Evolutionary conservation across 2,888 invertebrate genomes (phyloP).

Genomic region (Tigriopus californicus): DNA sequence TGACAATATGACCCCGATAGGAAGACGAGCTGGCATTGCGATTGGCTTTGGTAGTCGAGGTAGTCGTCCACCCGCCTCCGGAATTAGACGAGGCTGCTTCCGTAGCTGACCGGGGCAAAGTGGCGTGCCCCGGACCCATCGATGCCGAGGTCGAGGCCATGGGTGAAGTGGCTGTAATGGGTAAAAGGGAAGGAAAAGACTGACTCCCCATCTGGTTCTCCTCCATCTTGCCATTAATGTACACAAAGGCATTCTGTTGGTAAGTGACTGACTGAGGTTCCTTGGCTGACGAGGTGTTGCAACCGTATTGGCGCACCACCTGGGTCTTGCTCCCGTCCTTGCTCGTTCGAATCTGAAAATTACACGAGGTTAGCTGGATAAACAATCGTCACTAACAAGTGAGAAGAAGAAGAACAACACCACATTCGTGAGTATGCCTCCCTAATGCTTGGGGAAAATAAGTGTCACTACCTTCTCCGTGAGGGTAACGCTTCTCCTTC

Average conservation of each 20-base stretch:
- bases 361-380: background rate
- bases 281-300: slow-evolving; percentile 9
- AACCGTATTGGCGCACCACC: slow-evolving; percentile 10
- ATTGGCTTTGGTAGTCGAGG: background rate
- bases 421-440: no score
- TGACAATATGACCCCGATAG: slow-evolving; percentile 17
- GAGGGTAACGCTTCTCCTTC: slow-evolving; percentile 19
- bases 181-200: background rate
- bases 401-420: no score
- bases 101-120: background rate
- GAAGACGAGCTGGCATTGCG: background rate
- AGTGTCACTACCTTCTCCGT: slow-evolving; percentile 18
- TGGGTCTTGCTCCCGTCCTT: slow-evolving; percentile 11
- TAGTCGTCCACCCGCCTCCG: background rate
- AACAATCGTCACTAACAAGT: no score
- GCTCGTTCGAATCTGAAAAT: slow-evolving; percentile 8
- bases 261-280: slow-evolving; percentile 14
- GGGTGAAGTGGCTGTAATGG: background rate
- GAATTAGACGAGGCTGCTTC: background rate
- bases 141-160: background rate
- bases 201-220: background rate
- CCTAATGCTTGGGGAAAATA: no score
- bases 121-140: background rate
- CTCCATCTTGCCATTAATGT: slow-evolving; percentile 6
- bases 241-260: slow-evolving; percentile 14